phyloP scores from a whole-genome alignment of 1,140 invertebrate species.

The Cepaea nemoralis region DNA sequence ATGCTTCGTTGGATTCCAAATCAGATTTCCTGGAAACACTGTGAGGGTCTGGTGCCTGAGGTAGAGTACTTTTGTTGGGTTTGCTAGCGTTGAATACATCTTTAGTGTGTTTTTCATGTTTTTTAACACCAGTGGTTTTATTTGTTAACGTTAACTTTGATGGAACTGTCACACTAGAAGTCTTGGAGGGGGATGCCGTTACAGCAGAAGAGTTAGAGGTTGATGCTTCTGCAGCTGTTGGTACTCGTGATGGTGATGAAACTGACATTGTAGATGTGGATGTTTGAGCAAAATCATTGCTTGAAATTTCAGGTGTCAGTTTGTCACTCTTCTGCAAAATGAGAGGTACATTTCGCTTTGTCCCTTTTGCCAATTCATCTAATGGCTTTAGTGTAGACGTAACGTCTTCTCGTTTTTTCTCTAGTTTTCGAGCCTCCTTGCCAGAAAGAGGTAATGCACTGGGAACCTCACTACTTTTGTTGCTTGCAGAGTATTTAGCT shows the following conservation, averaged over 20 bases:
- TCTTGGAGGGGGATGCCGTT: background rate
- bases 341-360: conserved; percentile 21
- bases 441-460: conserved; percentile 15
- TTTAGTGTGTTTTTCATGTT: background rate
- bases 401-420: conserved; percentile 29
- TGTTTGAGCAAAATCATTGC: background rate
- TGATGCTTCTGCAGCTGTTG: background rate
- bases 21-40: background rate
- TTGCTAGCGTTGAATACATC: background rate
- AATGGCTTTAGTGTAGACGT: background rate
- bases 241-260: background rate
- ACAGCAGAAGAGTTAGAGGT: background rate
- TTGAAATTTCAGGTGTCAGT: background rate
- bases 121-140: background rate
- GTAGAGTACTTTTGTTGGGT: conserved; percentile 16
- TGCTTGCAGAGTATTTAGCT: conserved; percentile 9
- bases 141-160: background rate
- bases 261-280: too few species aligned
- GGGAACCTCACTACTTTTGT: background rate
- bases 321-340: conserved; percentile 29
- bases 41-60: background rate
- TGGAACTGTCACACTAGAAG: background rate
- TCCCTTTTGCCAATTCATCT: background rate
- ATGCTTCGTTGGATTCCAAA: background rate
- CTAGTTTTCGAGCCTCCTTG: conserved; percentile 36